Evolutionary conservation across 35 echinoderm and acorn worm genomes (phyloP), one percentile per base, ranked within the genome.

Genomic region (Ophiothrix spiculata): DNA sequence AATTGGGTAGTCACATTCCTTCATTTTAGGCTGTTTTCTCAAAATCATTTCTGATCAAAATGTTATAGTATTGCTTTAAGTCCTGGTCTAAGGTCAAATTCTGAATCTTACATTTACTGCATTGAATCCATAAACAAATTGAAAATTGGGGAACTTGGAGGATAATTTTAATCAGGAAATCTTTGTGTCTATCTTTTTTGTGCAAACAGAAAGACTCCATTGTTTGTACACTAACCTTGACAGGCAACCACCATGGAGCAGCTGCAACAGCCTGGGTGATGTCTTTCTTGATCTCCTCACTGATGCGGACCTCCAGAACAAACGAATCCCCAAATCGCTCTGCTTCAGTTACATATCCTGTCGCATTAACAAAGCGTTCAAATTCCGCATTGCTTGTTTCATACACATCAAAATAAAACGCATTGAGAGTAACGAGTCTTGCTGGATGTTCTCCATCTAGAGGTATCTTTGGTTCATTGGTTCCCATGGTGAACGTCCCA

Each of bases 251-350:
- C 95, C 95, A 98, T 4, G 95, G 95, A 0, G 95, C 91, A 54
- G 85, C 84, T 46, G 89, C 80, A 56, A 98, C 95, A 33, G 90
- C 95, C 69, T 94, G 91, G 33, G 81, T 82, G 19, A 98, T 93
- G 16, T 91, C 91, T 39, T 91, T 94, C 92, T 91, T 91, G 16
- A 90, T 76, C 86, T 98, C 91, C 86, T 98, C 95, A 89, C 95
- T 98, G 28, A 98, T 86, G 75, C 89, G 91, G 34, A 46, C 83
- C 87, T 98, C 95, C 16, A 98, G 75, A 35, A 98, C 95, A 91
- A 98, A 98, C 17, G 95, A 98, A 86, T 98, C 95, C 56, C 95
- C 95, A 94, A 98, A 98, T 33, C 34, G 85, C 56, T 98, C 95
- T 77, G 95, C 92, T 86, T 98, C 95, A 17, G 95, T 98, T 32